Conservation (phyloP, 1,140 invertebrate genomes). For the Zaprionus africanus region DNA sequence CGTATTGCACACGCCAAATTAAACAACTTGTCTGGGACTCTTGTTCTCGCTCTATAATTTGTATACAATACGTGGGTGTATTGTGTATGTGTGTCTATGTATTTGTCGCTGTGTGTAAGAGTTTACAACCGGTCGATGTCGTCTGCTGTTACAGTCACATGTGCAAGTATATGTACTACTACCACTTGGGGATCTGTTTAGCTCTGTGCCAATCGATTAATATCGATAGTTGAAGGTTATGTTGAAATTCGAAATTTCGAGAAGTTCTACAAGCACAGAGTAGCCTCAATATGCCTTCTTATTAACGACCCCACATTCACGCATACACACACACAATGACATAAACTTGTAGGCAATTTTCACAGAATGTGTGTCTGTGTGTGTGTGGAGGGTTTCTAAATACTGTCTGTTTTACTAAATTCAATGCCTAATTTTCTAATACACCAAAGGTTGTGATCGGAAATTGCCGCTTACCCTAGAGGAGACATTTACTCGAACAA, state of each 20-base stretch:
- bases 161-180: constrained; percentile 20
- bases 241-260: not conserved
- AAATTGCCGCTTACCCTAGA: constrained; percentile 48
- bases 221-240: constrained; percentile 16
- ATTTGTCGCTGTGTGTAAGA: constrained; percentile 29
- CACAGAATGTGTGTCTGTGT: constrained; percentile 4
- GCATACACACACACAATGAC: constrained; percentile 4
- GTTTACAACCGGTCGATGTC: constrained; percentile 65
- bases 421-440: constrained; percentile 72
- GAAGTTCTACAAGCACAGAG: constrained; percentile 21
- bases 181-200: constrained; percentile 13
- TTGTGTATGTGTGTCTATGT: constrained; percentile 32
- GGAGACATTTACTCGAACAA: constrained; percentile 20
- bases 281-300: constrained; percentile 51
- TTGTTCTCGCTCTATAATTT: constrained; percentile 23
- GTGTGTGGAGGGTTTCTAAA: constrained; percentile 55
- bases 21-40: constrained; percentile 52
- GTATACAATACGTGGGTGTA: constrained; percentile 16
- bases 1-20: constrained; percentile 62
- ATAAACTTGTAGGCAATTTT: constrained; percentile 18
- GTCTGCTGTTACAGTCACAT: constrained; percentile 41
- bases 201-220: constrained; percentile 14
- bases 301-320: constrained; percentile 21
- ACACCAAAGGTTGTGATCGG: constrained; percentile 47
- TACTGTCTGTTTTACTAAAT: constrained; percentile 63